Evolutionary conservation across 2,113 vertebrate species (phyloP), one percentile per base, ranked within the genome.

Genomic region (Callionymus lyra): DNA sequence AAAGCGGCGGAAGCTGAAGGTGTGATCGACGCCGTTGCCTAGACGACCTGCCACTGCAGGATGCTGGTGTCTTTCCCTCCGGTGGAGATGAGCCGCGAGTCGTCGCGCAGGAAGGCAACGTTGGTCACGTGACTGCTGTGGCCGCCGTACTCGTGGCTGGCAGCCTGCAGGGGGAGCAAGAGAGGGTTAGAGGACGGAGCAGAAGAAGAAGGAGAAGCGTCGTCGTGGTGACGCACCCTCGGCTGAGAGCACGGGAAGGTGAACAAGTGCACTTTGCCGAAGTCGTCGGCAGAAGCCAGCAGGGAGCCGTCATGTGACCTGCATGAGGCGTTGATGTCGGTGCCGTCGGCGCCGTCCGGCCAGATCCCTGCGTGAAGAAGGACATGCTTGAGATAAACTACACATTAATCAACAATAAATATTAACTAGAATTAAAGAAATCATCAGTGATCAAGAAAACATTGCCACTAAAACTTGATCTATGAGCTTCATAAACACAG

Each of bases 71-170:
- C 92, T 44, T 90, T 92, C 56, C 92, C 92, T 1, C 91, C 91
- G 0, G 88, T 89, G 53, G 88, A 90, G 51, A 94, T 70, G 44
- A 89, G 84, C 65, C 79, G 47, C 48, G 85, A 83, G 86, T 90
- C 80, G 16, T 91, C 84, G 46, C 86, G 87, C 58, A 92, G 76
- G 81, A 94, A 94, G 82, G 89, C 87, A 71, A 90, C 81, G 6
- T 90, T 91, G 53, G 92, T 94, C 79, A 94, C 92, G n/a, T 94
- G 92, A 78, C 92, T 94, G 87, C 92, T 93, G 81, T 94, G 92
- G 48, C 92, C 92, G 1, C 84, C 72, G 1, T 89, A 91, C 46
- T 80, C 78, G 63, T 91, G 84, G 82, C 88, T 84, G 1, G 78
- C 86, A 44, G 89, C 89, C 92, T 94, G 47, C 2, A n/a, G 27